Conservation (phyloP, 2,797 vertebrate species). For the Takifugu rubripes region DNA sequence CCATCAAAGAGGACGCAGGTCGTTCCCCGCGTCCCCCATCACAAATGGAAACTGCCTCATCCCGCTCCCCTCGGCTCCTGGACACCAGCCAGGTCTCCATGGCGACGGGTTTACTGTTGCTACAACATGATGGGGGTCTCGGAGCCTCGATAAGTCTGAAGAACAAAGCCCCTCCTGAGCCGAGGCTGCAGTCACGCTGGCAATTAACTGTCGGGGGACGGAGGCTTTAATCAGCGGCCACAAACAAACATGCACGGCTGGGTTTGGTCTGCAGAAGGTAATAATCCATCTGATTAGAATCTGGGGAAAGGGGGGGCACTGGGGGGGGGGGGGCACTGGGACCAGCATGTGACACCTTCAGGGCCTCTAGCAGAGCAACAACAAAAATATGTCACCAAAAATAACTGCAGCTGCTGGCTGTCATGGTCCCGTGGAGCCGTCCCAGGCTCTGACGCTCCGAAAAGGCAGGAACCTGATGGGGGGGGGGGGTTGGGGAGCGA, state of each 20-base stretch:
- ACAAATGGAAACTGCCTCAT: too few species aligned
- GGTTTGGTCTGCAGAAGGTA: conserved; percentile 15
- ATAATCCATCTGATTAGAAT: conserved; percentile 6
- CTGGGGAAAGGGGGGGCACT: not conserved
- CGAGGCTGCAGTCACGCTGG: not conserved
- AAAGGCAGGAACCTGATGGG: not conserved
- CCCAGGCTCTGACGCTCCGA: conserved; percentile 20
- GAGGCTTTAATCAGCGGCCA: conserved; percentile 6
- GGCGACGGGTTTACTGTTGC: conserved; percentile 59
- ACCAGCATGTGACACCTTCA: conserved; percentile 41
- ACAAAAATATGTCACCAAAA: conserved; percentile 62
- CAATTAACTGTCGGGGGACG: conserved; percentile 17
- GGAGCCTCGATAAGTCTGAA: conserved; percentile 18
- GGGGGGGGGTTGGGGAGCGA: not conserved
- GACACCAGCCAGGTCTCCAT: conserved; percentile 49
- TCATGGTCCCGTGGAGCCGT: conserved; percentile 49
- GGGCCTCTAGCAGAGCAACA: conserved; percentile 39
- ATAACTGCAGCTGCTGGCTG: conserved; percentile 74
- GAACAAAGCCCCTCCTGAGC: conserved; percentile 10
- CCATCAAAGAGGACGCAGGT: conserved; percentile 36
- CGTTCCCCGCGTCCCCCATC: too few species aligned
- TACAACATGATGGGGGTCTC: conserved; percentile 50
- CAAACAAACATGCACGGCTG: not conserved
- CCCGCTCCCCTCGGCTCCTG: not conserved
- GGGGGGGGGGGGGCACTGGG: not conserved